Evolutionary conservation across 2,797 vertebrate genomes (phyloP).

Genomic region (Lepilemur septentrionalis): DNA sequence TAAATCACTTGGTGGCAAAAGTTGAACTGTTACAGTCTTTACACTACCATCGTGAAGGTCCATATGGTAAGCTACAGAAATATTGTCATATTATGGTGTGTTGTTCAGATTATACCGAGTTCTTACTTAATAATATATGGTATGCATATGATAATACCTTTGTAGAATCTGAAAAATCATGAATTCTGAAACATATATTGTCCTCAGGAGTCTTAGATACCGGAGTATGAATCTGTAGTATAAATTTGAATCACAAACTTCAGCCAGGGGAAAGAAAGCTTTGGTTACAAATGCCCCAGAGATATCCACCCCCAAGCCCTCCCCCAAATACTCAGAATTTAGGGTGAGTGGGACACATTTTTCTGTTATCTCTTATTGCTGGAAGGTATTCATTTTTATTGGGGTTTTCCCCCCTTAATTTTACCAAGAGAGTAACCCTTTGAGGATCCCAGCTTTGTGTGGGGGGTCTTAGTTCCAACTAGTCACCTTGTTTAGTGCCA

Average conservation of each 20-base stretch:
- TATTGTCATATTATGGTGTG: background rate
- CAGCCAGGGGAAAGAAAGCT: background rate
- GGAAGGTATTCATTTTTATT: background rate
- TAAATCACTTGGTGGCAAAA: background rate
- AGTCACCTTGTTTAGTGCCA: background rate
- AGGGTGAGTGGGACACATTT: background rate
- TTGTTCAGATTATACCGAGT: background rate
- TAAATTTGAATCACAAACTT: background rate
- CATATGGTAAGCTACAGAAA: background rate
- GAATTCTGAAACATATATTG: conserved; percentile 14
- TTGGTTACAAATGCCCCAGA: background rate
- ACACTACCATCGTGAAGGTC: background rate
- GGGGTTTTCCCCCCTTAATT: background rate
- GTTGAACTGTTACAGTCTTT: background rate
- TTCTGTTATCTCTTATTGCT: background rate
- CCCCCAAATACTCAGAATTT: background rate
- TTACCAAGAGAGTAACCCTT: background rate
- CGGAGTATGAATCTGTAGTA: background rate
- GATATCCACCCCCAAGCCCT: background rate
- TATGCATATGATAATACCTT: background rate
- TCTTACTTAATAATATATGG: background rate
- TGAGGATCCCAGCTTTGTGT: background rate
- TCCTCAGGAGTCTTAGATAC: background rate
- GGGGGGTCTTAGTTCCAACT: background rate
- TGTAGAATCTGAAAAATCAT: conserved; percentile 5